Evolutionary conservation across 1,140 invertebrate species (phyloP), one percentile per base, ranked within the genome.

Genomic region (Oryzaephilus surinamensis): DNA sequence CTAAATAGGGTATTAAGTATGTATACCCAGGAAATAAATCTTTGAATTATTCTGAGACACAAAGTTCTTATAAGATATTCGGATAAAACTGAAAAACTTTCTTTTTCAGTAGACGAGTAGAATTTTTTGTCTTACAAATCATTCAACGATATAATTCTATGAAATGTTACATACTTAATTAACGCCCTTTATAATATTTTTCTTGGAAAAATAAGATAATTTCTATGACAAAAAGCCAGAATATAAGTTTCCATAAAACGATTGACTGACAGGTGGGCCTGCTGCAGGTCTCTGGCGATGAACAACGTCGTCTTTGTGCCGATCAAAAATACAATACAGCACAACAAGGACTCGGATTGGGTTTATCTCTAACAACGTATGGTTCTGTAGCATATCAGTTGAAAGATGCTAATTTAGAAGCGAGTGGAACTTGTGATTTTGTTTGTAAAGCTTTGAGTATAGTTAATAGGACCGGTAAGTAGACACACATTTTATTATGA

Each of bases 401-500:
- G 18, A 82, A 83, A 50, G 84, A 87, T 54, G 84, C 84, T 27
- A 83, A 84, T 49, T 73, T 80, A 57, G 84, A 89, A 49, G 79
- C 84, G 0, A 77, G 72, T 2, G 73, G 76, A 18, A 77, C 76
- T 0, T 81, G 79, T 35, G 81, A 86, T 57, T 89, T 86, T 54
- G 71, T 85, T 0, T 78, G 73, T 52, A 72, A 79, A 43, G 81
- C 79, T 0, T 64, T 81, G 28, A 71, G 71, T 42, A 83, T 87
- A 40, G 72, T 86, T 54, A 79, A 79, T 52, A 80, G 80, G 50
- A 84, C 84, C 43, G 72, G 77, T 80, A 56, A 68, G 51, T 51
- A 12, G 2, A 3, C n/a, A n/a, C n/a, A n/a, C n/a, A 13, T 33
- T 16, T 37, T 28, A 14, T 7, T n/a, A n/a, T n/a, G n/a, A n/a